Evolutionary conservation across 1,140 invertebrate genomes (phyloP).

Genomic region (Mactra quadrangularis): DNA sequence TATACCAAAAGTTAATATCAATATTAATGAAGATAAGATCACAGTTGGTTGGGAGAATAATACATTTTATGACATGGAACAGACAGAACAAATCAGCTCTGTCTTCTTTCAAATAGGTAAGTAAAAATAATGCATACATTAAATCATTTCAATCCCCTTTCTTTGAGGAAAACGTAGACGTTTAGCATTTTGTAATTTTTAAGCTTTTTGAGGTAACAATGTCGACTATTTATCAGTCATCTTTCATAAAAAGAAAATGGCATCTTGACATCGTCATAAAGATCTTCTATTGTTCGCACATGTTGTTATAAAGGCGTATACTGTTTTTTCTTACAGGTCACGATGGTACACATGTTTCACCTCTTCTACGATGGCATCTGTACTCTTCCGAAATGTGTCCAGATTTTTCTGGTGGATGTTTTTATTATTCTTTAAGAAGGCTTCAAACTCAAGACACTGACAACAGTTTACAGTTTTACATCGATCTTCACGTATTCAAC

Average conservation of each 20-base stretch:
- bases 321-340: conserved; percentile 9
- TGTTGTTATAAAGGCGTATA: background rate
- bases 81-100: conserved; percentile 36
- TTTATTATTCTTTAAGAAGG: conserved; percentile 40
- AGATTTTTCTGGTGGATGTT: conserved; percentile 5
- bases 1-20: conserved; percentile 13
- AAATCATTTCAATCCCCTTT: too few relatives aligned
- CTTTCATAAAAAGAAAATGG: too few relatives aligned
- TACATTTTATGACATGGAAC: conserved; percentile 65
- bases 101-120: conserved; percentile 12
- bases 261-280: too few relatives aligned
- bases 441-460: conserved; percentile 38
- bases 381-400: background rate
- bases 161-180: too few relatives aligned
- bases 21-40: conserved; percentile 27
- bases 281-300: background rate
- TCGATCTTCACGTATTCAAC: conserved; percentile 35
- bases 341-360: conserved; percentile 7
- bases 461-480: conserved; percentile 1
- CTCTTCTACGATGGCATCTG: conserved; percentile 9
- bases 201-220: too few relatives aligned
- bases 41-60: conserved; percentile 55
- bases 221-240: too few relatives aligned
- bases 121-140: too few relatives aligned
- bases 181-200: too few relatives aligned